These are phyloP conservation scores for Takifugu ocellatus DNA, from an alignment of 2,797 vertebrate species.

Conservation along the genomic window DNA sequence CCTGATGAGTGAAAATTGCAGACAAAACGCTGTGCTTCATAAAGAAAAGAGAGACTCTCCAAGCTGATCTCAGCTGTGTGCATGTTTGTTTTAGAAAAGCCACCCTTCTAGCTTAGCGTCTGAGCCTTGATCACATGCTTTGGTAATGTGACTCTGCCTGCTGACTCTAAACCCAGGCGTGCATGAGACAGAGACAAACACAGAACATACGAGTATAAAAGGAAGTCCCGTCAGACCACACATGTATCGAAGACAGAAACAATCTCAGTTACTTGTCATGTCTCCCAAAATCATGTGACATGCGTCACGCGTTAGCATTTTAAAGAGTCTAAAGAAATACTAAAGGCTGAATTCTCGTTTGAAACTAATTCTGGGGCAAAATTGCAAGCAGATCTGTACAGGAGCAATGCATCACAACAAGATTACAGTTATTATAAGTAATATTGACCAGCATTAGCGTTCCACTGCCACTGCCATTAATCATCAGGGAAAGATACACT, in stretches of 20 bases:
- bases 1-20: conserved; percentile 50
- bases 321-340: background rate
- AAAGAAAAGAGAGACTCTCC: conserved; percentile 16
- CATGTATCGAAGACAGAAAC: conserved; percentile 12
- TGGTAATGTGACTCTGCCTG: conserved; percentile 53
- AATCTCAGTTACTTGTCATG: conserved; percentile 1
- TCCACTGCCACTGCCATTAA: conserved; percentile 40
- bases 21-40: conserved; percentile 31
- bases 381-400: conserved; percentile 12
- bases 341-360: conserved; percentile 15
- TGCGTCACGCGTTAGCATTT: background rate
- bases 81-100: conserved; percentile 45
- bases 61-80: conserved; percentile 20
- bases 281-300: background rate
- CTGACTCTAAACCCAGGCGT: conserved; percentile 25
- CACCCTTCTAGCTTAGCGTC: conserved; percentile 25
- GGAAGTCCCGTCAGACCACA: conserved; percentile 15
- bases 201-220: conserved; percentile 26
- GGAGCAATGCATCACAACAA: conserved; percentile 23
- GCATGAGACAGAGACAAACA: conserved; percentile 9
- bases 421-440: background rate
- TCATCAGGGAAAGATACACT: conserved; percentile 30
- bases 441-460: conserved; percentile 11
- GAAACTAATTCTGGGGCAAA: background rate
- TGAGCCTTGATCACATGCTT: conserved; percentile 42